Base-by-base conservation (phyloP, 2,797 vertebrate species). In the Alosa sapidissima region DNA sequence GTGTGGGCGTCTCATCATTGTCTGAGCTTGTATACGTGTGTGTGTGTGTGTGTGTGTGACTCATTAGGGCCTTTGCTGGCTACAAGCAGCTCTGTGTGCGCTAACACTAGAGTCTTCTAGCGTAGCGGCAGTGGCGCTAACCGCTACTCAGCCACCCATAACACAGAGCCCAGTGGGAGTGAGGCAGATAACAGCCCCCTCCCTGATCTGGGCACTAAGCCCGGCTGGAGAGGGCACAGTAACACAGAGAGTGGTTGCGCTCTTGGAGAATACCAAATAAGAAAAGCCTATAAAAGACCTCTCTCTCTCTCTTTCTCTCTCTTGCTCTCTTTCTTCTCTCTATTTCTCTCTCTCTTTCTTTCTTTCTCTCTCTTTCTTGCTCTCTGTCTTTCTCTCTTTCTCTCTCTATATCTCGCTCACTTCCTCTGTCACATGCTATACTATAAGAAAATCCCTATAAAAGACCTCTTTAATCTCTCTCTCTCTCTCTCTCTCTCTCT, bases 161-260 rank as follows among this genome's bases (percentile, higher is more conserved):
- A 68, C 24, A 24, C 28, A 1, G 2, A 5, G 13, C 72, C 41
- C 72, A 78, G 72, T 47, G 72, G 72, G 72, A 78, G 14, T 13
- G 41, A 2, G 72, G 72, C 36, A 47, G 72, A 78, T 78, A 78
- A 47, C 72, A 78, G 41, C 72, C 45, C 72, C 72, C 72, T 78
- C 36, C 68, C 72, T 78, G 72, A 78, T 78, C 72, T 47, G 72
- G 72, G 72, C 36, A 19, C 72, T 78, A 47, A 78, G 72, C 14
- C 41, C 19, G 41, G 16, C 41, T 78, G 72, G 72, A 78, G 36
- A 78, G 72, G 72, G 5, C 72, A 78, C 5, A 47, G 72, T 19
- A 41, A 47, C 72, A 47, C 72, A 8, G 16, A 21, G 14, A 78
- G 72, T 41, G 21, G 8, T 3, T 1, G 41, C 41, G 8, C 72